Evolutionary conservation across 2,797 vertebrate genomes (phyloP), one percentile per base, ranked within the genome.

Genomic region (Halcyon leucocephala): DNA sequence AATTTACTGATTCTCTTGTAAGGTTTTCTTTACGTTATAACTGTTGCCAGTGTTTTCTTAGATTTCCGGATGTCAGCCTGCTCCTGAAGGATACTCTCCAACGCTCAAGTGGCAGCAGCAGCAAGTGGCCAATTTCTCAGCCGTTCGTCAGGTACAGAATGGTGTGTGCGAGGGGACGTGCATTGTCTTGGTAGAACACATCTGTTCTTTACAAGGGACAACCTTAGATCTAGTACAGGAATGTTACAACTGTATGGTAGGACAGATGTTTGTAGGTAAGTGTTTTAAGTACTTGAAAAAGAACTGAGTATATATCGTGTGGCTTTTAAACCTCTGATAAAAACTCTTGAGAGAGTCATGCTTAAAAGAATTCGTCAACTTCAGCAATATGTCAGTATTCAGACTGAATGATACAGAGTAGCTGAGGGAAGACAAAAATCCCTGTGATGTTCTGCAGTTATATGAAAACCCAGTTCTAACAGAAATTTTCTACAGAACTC

Each of bases 81-180:
- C 99, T 67, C 99, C 99, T 31, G 97, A 97, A 85, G 99, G 99
- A 28, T 99, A 99, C 90, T 99, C 97, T 55, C 99, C 99, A 44
- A 99, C 99, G 5, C 97, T 99, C 58, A 97, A 96, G 21, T 99
- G 99, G 99, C 99, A 99, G 58, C 99, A 98, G 95, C 98, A 98
- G 70, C 99, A 99, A 98, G 99, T 99, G 93, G 96, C 98, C 72
- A 98, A 97, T 90, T 99, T 99, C 96, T 99, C 99, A 71, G 95
- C 98, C 14, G 95, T 99, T 97, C 98, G 99, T 97, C 99, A 99
- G 99, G 99, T 99, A 97, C 96, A 82, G 9, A 48, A 54, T 24
- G 51, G 11, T 89, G 66, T 80, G 55, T 80, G 55, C 62, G 33
- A 61, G 20, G 54, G 14, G 18, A 74, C 52, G 25, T 26, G 8